Evolutionary conservation across 2,888 invertebrate species (phyloP), one percentile per base, ranked within the genome.

Genomic region (Gortyna flavago): DNA sequence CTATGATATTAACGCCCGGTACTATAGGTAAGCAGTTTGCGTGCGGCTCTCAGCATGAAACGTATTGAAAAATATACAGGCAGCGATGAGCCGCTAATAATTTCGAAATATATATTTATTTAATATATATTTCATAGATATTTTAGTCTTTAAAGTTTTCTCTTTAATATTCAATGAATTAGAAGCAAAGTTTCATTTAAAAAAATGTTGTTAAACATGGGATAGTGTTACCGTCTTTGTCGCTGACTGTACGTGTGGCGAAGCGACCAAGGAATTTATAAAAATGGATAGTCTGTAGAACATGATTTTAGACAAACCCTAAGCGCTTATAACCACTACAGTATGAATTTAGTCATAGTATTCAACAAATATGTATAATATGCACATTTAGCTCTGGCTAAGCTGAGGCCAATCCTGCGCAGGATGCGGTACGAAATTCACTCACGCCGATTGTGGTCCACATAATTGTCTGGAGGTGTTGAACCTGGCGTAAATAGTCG

Each of bases 311-410:
- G 38, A 70, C 18, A 32, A n/a, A 73, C 3, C 29, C 11, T 13
- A 73, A 6, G 7, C 18, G 7, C 41, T 25, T 54, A 29, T 18
- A 11, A 57, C 21, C 18, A 72, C 67, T 54, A 61, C n/a, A 77
- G 67, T 77, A 62, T 68, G 48, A 68, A 74, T 68, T 80, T 57
- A 51, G 2, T n/a, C 3, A 64, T 25, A 62, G 29, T 35, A 11
- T 68, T 68, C 21, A 13, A 68, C 64, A 25, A 61, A 77, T 64
- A 25, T 5, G 13, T 29, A 38, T 35, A 38, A 38, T 35, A 38
- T 54, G 44, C 44, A 71, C 25, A 35, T n/a, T 25, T 9, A 29
- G 38, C 25, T 54, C 25, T 71, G 51, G 38, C 7, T 25, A 18
- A 25, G 18, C 38, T 21, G 11, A 38, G 29, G 29, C 16, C 16